Evolutionary conservation across 1,140 invertebrate species (phyloP), one percentile per base, ranked within the genome.

Genomic region (Drosophila ercepeae): DNA sequence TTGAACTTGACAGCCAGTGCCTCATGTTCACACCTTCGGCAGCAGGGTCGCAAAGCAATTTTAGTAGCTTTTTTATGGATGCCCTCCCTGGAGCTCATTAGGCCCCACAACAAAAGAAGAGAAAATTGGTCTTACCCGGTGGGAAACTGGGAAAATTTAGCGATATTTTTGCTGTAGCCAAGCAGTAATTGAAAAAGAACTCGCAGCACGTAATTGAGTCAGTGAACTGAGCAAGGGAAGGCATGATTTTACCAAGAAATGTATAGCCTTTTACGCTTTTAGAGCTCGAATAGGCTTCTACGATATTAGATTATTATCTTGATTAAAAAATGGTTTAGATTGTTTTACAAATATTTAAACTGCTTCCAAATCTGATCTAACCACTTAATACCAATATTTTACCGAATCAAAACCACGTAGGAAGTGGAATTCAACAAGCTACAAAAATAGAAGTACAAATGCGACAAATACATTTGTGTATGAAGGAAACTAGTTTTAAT

Each of bases 1-100:
- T 86, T 86, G 82, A 86, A 88, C 81, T 86, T 86, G 82, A 88
- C 73, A 70, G 77, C 52, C 54, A 69, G 58, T 72, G 57, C 50
- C 65, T 77, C 58, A 65, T 69, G 75, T 63, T 84, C 67, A 69
- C 75, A 76, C 67, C 75, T 84, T 60, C 44, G 7, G 23, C 32
- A 16, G 42, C 23, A 25, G 54, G 54, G 54, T 71, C 67, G 54
- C 39, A 32, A 25, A 34, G 58, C 57, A 57, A 59, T 78, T 86
- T 34, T 65, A 53, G 46, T 9, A 14, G 46, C 46, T 67, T 61
- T 39, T 67, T 67, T 53, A 65, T 52, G 63, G 64, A 65, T 52
- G 63, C 61, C 48, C 64, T 67, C 48, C 48, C 7, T 13, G 14
- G 48, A 36, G 60, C 61, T 68, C 60, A 68, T 68, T 68, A 68